Conservation (phyloP, 2,797 vertebrate species). For the Fratercula arctica region DNA sequence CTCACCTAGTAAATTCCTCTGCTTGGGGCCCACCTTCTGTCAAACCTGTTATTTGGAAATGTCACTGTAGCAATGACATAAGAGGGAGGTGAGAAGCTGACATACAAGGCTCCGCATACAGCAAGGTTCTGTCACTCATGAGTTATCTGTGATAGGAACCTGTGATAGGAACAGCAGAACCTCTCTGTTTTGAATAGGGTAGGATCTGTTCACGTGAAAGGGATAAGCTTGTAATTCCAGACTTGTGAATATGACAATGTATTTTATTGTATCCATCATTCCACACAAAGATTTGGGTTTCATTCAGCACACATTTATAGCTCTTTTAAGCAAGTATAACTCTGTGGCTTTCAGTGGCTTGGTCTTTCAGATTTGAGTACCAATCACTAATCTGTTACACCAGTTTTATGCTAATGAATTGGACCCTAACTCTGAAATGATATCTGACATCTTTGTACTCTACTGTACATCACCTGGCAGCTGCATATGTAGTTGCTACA, state of each 20-base stretch:
- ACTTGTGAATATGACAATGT: not conserved
- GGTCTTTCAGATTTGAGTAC: not conserved
- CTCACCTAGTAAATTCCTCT: not conserved
- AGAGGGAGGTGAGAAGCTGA: not conserved
- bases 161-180: not conserved
- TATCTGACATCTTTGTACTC: constrained; percentile 26
- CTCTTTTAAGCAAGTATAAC: not conserved
- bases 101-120: rapidly evolving
- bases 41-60: not conserved
- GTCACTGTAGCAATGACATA: not conserved
- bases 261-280: not conserved
- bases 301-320: not conserved
- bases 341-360: not conserved
- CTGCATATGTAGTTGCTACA: constrained; percentile 18
- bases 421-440: not conserved
- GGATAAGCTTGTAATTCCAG: not conserved
- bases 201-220: not conserved
- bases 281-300: not conserved
- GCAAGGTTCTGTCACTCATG: not conserved
- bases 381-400: not conserved
- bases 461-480: constrained; percentile 43
- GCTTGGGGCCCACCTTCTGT: not conserved
- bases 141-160: not conserved
- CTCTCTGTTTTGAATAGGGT: not conserved
- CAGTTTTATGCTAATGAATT: not conserved